Base-by-base conservation (phyloP, 2,113 vertebrate genomes). In the Hemichromis elongatus region DNA sequence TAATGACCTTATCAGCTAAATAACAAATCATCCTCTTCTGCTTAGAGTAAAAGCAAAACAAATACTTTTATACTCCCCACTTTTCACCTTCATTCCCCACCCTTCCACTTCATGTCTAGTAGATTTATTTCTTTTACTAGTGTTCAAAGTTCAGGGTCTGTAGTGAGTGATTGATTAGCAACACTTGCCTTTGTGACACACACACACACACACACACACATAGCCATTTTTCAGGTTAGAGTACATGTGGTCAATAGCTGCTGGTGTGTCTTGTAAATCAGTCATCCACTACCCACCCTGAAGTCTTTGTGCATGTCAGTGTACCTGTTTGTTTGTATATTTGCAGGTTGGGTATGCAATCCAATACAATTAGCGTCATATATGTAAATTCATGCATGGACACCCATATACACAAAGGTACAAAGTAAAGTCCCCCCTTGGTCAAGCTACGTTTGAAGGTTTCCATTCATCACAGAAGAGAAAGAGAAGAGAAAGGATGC, bases 141-240 rank as follows among this genome's bases (percentile, higher is more conserved):
- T 85, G 88, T 77, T 84, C 59, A 94, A 91, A 95, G 94, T 94
- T 94, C 93, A 95, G 81, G 93, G 92, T 92, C 91, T 93, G 82
- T 68, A 82, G 84, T 89, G 88, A 88, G 83, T 94, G 92, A 94
- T 92, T 90, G 92, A 94, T 94, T 91, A 93, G 90, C 68, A 90
- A 52, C 70, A 78, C 40, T 45, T 24, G 78, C 37, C 85, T 78
- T 77, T 88, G 77, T 90, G 89, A 86, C 83, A 84, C 55, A 85
- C 77, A 78, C 45, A 70, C 7, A 85, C 77, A 78, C 45, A 70
- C 7, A 86, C 83, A 84, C 55, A 85, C 77, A 78, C 45, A 70
- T 5, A 83, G 14, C 83, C 55, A 89, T 89, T 86, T 90, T 83
- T 91, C 88, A 92, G 85, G 80, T 85, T 66, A 66, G 61, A 24